A percentile compares a stretch with the other conserved stretches of the same genome.
These are phyloP conservation scores for Tupiocoris notatus DNA, from an alignment of 2,888 invertebrate species.

Conservation along the genomic window DNA sequence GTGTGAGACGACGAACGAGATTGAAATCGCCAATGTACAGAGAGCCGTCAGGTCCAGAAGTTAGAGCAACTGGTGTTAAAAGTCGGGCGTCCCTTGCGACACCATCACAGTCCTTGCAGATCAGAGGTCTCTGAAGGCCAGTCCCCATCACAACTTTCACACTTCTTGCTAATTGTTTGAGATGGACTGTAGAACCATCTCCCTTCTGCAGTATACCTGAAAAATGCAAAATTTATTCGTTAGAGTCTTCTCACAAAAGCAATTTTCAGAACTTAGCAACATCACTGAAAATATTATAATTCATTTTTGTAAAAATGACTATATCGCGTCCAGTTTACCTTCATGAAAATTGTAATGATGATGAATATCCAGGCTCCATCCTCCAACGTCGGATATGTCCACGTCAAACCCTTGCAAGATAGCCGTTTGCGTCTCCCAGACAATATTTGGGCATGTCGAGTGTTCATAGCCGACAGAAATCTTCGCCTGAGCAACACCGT, in stretches of 20 bases:
- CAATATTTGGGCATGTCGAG: slow-evolving; percentile 76
- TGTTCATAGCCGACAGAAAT: slow-evolving; percentile 95
- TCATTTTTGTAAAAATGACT: too few relatives aligned
- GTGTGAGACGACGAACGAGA: slow-evolving; percentile 84
- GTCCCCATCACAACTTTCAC: slow-evolving; percentile 92
- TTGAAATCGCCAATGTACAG: slow-evolving; percentile 97
- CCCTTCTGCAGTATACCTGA: slow-evolving; percentile 91
- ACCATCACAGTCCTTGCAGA: slow-evolving; percentile 85
- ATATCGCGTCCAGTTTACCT: too few relatives aligned
- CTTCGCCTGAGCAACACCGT: slow-evolving; percentile 82
- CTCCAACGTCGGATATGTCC: slow-evolving; percentile 93
- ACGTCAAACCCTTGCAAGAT: slow-evolving; percentile 94
- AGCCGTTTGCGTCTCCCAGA: slow-evolving; percentile 95
- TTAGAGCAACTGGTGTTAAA: slow-evolving; percentile 88
- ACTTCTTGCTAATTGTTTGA: slow-evolving; percentile 87
- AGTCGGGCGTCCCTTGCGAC: slow-evolving; percentile 82
- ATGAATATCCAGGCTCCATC: slow-evolving; percentile 97
- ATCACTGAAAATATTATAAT: too few relatives aligned
- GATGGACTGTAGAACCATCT: slow-evolving; percentile 90
- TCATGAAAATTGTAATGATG: slow-evolving; percentile 99
- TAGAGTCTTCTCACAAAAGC: not conserved
- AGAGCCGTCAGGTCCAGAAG: slow-evolving; percentile 94
- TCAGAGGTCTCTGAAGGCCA: slow-evolving; percentile 78
- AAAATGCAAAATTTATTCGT: not conserved
- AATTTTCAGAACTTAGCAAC: not conserved